Base-by-base conservation (phyloP, 2,113 vertebrate species). In the Notothenia rossii region DNA sequence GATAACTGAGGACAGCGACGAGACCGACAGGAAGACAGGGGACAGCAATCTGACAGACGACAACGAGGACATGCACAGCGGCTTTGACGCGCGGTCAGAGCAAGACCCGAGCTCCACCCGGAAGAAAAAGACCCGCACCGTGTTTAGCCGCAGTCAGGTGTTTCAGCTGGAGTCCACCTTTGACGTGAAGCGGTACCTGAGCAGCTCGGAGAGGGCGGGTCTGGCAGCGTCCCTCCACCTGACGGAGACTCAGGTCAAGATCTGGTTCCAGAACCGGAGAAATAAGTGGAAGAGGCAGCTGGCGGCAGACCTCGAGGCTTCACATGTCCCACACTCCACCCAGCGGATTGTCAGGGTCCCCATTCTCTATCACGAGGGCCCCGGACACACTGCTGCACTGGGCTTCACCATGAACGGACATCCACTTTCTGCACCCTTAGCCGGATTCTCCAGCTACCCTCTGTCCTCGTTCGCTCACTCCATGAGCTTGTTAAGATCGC, bases 271-370 rank as follows among this genome's bases (percentile, higher is more conserved):
- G 90, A 97, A 97, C 83, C 93, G 96, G 10, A 93, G 96, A 75
- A 97, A 97, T 88, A 97, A 97, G 72, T 97, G 97, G 97, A 98
- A 98, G 89, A 87, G 97, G 64, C 98, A 98, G 84, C 85, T 97
- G 85, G 94, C 96, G 3, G 97, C 96, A 0, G 97, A 98, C 62
- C 87, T 98, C 55, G 97, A 98, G 83, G 96, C 95, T 3, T 96
- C 94, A 12, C 96, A 95, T 8, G 79, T 96, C 69, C 94, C 95
- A 2, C 97, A 95, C 66, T 94, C 95, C 0, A 92, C 94, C 17
- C 98, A 97, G 88, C 93, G 97, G 90, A 94, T 98, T 62, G 96
- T 99, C 66, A 93, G 97, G 33, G 97, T 98, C 18, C 98, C 98
- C 2, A 96, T 99, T 67, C 90, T 99, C 40, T 98, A 98, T 78